Base-by-base conservation (phyloP, 2,888 invertebrate genomes). In the Eupithecia abbreviata region DNA sequence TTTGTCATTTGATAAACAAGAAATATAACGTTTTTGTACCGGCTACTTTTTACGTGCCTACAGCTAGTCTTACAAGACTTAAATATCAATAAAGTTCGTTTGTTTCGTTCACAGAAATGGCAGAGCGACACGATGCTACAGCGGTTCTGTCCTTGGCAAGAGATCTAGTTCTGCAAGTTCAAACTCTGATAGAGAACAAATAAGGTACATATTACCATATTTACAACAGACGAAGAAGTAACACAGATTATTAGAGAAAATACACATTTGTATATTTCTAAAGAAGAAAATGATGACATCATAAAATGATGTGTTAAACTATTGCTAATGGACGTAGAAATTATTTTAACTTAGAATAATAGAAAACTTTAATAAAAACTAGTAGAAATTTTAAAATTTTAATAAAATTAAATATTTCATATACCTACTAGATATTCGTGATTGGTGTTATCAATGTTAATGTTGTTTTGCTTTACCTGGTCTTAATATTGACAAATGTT, bases 141-240 rank as follows among this genome's bases (percentile, higher is more conserved):
- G 96, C 97, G 3, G 97, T 99, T 58, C 92, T 99, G 76, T 96
- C 97, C 81, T 95, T 98, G 80, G 98, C 99, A 0, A 96, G 99
- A 84, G 98, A 98, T 85, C 95, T 99, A 80, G 98, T 99, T 10
- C 95, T 97, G 77, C 98, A 98, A 93, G 96, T 99, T 81, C 99
- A 99, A 93, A 97, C 98, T 85, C 95, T 99, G 79, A 98, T 99
- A 81, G 98, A 98, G 92, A 98, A 98, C 93, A 98, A 98, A 95
- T 98, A 96, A 95, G 90, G 79, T 83, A 81, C 73, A 82, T 77
- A 81, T 82, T 83, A 69, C 65, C 51, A 55, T 66, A 71, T 62
- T 62, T 30, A 12, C 71, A 68, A 51, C 55, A 58, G 18, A 75
- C 18, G 47, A 74, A 6, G 15, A 47, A 72, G 72, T 30, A 65